Evolutionary conservation across 2,113 vertebrate genomes (phyloP).

Genomic region (Tor tambroides): DNA sequence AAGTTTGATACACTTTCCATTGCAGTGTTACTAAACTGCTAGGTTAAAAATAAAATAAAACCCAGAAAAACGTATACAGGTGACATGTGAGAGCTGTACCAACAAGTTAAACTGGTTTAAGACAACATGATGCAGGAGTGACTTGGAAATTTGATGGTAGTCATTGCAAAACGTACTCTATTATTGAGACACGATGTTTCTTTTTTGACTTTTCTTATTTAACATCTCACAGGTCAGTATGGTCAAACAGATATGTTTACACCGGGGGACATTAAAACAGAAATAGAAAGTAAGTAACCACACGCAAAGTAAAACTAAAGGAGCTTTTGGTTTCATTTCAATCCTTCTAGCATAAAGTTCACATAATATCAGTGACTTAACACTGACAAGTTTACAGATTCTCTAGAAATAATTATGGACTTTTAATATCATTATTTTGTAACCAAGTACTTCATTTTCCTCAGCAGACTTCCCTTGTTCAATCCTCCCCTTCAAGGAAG

Average conservation of each 20-base stretch:
- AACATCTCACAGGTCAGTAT: conserved; percentile 77
- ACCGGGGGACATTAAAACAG: conserved; percentile 83
- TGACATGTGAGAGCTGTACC: conserved; percentile 48
- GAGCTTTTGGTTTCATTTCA: neutral
- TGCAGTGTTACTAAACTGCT: neutral
- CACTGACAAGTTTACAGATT: neutral
- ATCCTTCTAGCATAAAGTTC: neutral
- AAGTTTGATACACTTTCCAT: neutral
- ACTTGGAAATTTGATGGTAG: conserved; percentile 32
- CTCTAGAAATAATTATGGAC: neutral
- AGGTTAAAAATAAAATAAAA: no score
- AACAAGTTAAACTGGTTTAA: conserved; percentile 63
- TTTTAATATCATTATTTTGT: neutral
- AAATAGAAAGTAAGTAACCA: conserved; percentile 69
- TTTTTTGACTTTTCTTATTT: conserved; percentile 35
- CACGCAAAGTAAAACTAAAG: neutral
- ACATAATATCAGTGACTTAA: neutral
- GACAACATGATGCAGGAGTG: neutral
- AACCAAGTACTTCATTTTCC: neutral
- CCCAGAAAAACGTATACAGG: neutral
- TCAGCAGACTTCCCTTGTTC: conserved; percentile 71
- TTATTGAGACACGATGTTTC: neutral
- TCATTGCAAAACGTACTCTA: neutral
- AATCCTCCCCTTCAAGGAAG: conserved; percentile 66
- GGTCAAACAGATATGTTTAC: conserved; percentile 77